Conservation (phyloP, 2,113 vertebrate genomes). For the Cygnus buccinator region DNA sequence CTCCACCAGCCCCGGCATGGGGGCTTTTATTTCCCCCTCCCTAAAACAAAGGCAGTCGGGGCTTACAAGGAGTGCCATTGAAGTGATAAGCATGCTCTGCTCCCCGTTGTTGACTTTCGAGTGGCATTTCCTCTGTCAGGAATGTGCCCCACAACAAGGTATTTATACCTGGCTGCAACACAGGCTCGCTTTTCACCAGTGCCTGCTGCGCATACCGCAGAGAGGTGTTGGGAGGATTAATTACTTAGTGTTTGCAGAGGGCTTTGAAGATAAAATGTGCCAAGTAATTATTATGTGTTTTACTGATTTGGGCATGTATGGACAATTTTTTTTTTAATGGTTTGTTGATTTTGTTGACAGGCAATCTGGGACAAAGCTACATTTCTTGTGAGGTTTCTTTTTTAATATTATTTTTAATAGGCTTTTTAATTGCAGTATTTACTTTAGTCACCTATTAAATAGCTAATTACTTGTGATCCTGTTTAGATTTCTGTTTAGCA, state of each 20-base stretch:
- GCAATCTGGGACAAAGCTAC: neutral
- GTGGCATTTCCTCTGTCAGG: neutral
- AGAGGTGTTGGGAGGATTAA: slow-evolving; percentile 63
- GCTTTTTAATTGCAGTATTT: slow-evolving; percentile 55
- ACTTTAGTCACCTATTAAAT: slow-evolving; percentile 67
- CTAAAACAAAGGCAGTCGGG: neutral
- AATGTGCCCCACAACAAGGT: slow-evolving; percentile 14
- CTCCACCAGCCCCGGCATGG: rapidly evolving
- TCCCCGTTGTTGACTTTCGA: neutral
- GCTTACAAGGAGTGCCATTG: neutral
- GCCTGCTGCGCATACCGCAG: slow-evolving; percentile 34
- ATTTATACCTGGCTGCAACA: slow-evolving; percentile 7
- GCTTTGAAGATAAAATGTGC: slow-evolving; percentile 60
- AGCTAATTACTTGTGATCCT: slow-evolving; percentile 52
- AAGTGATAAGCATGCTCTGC: neutral
- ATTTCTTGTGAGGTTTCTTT: slow-evolving; percentile 42
- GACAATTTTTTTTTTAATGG: slow-evolving; percentile 3
- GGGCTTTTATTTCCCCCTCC: neutral
- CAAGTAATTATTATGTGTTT: slow-evolving; percentile 58
- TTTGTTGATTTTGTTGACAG: slow-evolving; percentile 56
- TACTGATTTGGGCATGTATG: slow-evolving; percentile 7
- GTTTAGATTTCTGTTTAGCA: slow-evolving; percentile 54
- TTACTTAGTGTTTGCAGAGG: slow-evolving; percentile 12
- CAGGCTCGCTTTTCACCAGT: slow-evolving; percentile 7
- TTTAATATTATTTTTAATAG: slow-evolving; percentile 43